phyloP scores from a whole-genome alignment of 2,888 invertebrate genomes.

The Bellardia pandia region DNA sequence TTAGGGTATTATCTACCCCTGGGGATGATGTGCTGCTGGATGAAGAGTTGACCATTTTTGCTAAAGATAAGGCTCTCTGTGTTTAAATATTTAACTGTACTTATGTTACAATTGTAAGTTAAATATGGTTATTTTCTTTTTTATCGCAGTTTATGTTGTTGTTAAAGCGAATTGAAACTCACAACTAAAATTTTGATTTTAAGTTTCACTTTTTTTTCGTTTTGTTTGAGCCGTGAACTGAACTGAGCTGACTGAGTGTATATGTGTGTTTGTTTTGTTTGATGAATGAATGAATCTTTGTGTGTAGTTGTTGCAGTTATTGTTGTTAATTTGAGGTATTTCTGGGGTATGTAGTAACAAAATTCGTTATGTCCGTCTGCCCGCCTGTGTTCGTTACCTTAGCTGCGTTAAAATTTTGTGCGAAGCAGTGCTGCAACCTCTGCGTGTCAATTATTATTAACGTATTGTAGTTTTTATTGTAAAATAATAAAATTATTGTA shows the following conservation, averaged over 20 bases:
- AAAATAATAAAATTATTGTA: slow-evolving; percentile 11
- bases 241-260: neutral
- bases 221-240: slow-evolving; percentile 38
- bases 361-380: slow-evolving; percentile 8
- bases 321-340: slow-evolving; percentile 56
- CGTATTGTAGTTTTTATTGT: slow-evolving; percentile 13
- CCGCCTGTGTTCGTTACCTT: slow-evolving; percentile 10
- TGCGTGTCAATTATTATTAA: slow-evolving; percentile 35
- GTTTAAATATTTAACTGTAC: neutral
- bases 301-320: slow-evolving; percentile 34
- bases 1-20: slow-evolving; percentile 52
- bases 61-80: neutral
- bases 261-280: slow-evolving; percentile 16
- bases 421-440: slow-evolving; percentile 36
- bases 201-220: slow-evolving; percentile 63
- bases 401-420: slow-evolving; percentile 36
- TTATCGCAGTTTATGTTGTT: slow-evolving; percentile 54
- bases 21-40: slow-evolving; percentile 36
- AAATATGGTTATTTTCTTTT: slow-evolving; percentile 1
- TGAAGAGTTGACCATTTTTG: slow-evolving; percentile 60
- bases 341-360: slow-evolving; percentile 56
- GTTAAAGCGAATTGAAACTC: slow-evolving; percentile 36
- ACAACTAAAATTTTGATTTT: slow-evolving; percentile 51
- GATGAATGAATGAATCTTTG: slow-evolving; percentile 61
- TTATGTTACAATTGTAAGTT: neutral